These are phyloP conservation scores for Spodoptera littoralis DNA, from an alignment of 2,888 invertebrate genomes.

Conservation along the genomic window DNA sequence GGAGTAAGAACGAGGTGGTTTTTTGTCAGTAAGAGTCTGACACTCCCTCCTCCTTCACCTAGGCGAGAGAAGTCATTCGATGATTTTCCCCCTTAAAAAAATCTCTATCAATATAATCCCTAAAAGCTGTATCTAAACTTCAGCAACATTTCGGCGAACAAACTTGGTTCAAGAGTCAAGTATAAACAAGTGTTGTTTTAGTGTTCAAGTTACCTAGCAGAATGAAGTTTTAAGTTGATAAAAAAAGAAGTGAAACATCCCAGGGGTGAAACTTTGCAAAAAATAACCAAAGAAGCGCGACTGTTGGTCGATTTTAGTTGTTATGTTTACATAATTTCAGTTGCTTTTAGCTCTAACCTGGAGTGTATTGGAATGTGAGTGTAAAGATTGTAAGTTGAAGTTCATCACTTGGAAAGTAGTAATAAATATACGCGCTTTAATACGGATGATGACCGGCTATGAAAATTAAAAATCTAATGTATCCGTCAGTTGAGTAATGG, in stretches of 20 bases:
- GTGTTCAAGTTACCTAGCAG: constrained; percentile 55
- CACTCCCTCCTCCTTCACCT: too few relatives aligned
- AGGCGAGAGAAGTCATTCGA: too few relatives aligned
- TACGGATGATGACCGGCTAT: too few relatives aligned
- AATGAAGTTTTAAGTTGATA: constrained; percentile 54
- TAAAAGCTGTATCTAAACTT: constrained; percentile 55
- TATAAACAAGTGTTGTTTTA: constrained; percentile 65
- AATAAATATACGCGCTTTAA: too few relatives aligned
- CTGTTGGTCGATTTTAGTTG: constrained; percentile 40
- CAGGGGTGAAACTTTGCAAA: constrained; percentile 46
- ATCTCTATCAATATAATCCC: too few relatives aligned
- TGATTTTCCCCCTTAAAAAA: too few relatives aligned
- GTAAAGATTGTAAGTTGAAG: constrained; percentile 12
- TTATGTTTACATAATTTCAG: constrained; percentile 38
- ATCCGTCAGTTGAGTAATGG: too few relatives aligned
- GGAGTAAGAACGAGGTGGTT: too few relatives aligned
- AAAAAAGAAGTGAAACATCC: constrained; percentile 45
- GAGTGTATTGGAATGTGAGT: constrained; percentile 20
- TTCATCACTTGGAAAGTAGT: too few relatives aligned
- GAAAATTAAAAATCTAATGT: too few relatives aligned
- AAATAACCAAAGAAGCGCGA: constrained; percentile 45
- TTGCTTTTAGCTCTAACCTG: constrained; percentile 15
- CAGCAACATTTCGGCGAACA: constrained; percentile 39
- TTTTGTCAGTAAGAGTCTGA: too few relatives aligned
- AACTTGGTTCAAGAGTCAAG: constrained; percentile 53